phyloP scores from a whole-genome alignment of 2,888 invertebrate species.

The Rhagium mordax region DNA sequence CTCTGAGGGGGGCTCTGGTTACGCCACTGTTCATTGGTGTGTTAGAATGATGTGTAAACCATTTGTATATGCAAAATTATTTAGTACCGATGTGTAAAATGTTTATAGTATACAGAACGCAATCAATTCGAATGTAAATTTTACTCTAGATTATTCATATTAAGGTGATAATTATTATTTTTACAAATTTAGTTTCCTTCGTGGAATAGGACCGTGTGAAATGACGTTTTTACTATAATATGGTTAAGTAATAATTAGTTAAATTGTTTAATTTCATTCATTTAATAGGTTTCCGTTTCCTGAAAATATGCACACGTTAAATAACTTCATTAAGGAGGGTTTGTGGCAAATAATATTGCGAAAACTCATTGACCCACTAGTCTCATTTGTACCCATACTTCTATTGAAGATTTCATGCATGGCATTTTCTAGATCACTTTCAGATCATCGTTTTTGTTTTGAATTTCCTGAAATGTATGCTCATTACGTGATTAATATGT shows the following conservation, averaged over 20 bases:
- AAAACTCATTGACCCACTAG: too few species aligned
- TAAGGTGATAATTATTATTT: background rate
- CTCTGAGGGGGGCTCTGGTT: too few species aligned
- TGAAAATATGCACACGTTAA: background rate
- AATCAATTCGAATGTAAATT: background rate
- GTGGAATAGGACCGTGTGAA: slow-evolving; percentile 20
- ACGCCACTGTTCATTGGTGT: background rate
- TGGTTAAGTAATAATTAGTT: background rate
- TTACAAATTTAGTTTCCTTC: background rate
- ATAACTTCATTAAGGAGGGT: too few species aligned
- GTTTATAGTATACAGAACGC: background rate
- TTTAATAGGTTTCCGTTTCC: background rate
- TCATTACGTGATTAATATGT: too few species aligned
- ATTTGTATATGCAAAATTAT: background rate
- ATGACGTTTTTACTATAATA: background rate
- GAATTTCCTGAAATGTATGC: too few species aligned
- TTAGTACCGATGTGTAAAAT: background rate
- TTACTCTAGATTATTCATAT: background rate
- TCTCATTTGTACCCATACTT: too few species aligned
- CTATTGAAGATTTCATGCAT: too few species aligned
- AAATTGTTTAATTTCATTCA: background rate
- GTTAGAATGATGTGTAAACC: background rate
- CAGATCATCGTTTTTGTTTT: too few species aligned
- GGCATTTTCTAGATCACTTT: too few species aligned
- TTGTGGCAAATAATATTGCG: background rate